A percentile compares a stretch with the other conserved stretches of the same genome.
phyloP scores from a whole-genome alignment of 2,888 invertebrate genomes.

The Ptychoptera albimana region DNA sequence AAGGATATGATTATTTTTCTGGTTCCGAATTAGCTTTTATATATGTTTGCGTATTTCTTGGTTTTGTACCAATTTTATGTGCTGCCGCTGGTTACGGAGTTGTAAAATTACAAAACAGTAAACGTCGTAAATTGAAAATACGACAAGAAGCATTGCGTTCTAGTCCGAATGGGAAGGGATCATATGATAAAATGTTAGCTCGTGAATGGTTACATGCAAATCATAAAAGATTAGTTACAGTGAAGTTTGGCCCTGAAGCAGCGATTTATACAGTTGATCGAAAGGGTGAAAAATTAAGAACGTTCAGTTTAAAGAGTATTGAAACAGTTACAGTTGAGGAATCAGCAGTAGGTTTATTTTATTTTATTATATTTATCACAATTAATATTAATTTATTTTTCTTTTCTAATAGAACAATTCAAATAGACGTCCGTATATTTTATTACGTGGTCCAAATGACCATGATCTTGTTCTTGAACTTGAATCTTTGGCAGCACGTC shows the following conservation, averaged over 20 bases:
- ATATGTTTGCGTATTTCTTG: constrained; percentile 81
- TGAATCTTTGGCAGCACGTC: constrained; percentile 59
- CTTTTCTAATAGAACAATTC: constrained; percentile 25
- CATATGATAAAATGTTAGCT: constrained; percentile 83
- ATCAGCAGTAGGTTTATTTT: constrained; percentile 47
- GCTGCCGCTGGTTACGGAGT: constrained; percentile 86
- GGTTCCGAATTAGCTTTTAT: constrained; percentile 97
- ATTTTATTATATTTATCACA: too few relatives aligned
- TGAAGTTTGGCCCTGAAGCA: constrained; percentile 79
- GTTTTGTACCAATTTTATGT: constrained; percentile 82
- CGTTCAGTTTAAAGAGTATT: constrained; percentile 57
- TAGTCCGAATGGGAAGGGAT: constrained; percentile 37
- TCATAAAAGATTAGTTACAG: constrained; percentile 73
- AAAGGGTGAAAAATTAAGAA: constrained; percentile 80
- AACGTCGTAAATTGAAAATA: constrained; percentile 62
- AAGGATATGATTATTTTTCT: constrained; percentile 83
- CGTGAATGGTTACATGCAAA: constrained; percentile 91
- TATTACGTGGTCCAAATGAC: constrained; percentile 69
- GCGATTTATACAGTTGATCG: constrained; percentile 75
- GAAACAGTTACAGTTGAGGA: constrained; percentile 75
- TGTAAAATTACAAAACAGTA: constrained; percentile 78
- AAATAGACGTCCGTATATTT: constrained; percentile 64
- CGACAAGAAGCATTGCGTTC: constrained; percentile 41
- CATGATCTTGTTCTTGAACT: constrained; percentile 88
- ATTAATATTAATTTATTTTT: too few relatives aligned